phyloP scores from a whole-genome alignment of 2,113 vertebrate species.

The Nerophis lumbriciformis region DNA sequence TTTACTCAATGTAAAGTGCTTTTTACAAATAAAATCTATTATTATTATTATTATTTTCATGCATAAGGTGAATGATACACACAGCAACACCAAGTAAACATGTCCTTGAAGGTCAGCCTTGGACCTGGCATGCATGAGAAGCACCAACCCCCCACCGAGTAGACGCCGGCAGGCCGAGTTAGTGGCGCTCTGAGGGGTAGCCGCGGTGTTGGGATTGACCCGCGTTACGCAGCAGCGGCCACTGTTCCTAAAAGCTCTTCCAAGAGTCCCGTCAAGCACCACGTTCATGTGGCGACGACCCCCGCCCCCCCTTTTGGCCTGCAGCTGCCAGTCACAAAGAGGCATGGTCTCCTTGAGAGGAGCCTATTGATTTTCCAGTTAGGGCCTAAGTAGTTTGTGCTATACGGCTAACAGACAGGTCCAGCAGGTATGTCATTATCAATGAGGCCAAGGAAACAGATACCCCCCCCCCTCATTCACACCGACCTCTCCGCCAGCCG shows the following conservation, averaged over 20 bases:
- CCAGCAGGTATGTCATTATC: slow-evolving; percentile 99
- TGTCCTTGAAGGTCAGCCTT: slow-evolving; percentile 31
- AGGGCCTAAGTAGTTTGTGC: slow-evolving; percentile 96
- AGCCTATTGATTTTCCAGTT: slow-evolving; percentile 99
- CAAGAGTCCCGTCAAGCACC: slow-evolving; percentile 45
- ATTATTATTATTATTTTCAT: no score
- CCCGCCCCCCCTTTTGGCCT: slow-evolving; percentile 76
- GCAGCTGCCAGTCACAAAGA: slow-evolving; percentile 92
- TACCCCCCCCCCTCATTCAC: slow-evolving; percentile 67
- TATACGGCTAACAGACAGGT: slow-evolving; percentile 90
- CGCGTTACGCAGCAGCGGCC: slow-evolving; percentile 79
- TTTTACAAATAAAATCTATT: no score
- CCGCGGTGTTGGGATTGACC: slow-evolving; percentile 78
- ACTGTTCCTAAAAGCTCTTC: slow-evolving; percentile 77
- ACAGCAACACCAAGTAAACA: background rate
- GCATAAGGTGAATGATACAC: no score
- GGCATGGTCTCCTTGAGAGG: slow-evolving; percentile 82
- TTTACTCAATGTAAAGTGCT: no score
- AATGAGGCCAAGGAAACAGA: slow-evolving; percentile 86
- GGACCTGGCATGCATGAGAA: slow-evolving; percentile 7
- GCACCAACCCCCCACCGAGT: slow-evolving; percentile 26
- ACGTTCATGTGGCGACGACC: background rate
- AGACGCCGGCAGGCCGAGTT: slow-evolving; percentile 61
- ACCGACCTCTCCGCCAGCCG: slow-evolving; percentile 78
- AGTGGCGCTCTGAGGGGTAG: slow-evolving; percentile 55